phyloP scores from a whole-genome alignment of 2,113 vertebrate genomes.

The Limnothrissa miodon region DNA sequence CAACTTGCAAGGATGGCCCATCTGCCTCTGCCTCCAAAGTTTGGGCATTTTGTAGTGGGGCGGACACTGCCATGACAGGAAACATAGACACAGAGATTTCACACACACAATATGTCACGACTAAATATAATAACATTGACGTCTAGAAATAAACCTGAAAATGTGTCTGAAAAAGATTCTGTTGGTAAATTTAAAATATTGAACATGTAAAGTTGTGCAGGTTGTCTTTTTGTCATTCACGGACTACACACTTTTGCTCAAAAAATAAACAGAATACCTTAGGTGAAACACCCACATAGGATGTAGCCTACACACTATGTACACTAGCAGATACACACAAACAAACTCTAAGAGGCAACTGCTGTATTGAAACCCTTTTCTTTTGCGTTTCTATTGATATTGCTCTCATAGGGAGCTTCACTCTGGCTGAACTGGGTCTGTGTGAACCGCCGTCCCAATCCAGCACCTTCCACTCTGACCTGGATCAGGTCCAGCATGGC shows the following conservation, averaged over 20 bases:
- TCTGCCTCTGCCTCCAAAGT: slow-evolving; percentile 6
- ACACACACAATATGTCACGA: background rate
- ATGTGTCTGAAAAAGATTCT: background rate
- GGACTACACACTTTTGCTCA: background rate
- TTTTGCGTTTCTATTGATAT: background rate
- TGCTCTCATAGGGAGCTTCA: slow-evolving; percentile 77
- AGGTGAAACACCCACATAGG: background rate
- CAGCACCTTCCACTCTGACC: slow-evolving; percentile 78
- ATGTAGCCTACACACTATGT: background rate
- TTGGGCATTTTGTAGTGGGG: background rate
- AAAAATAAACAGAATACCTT: background rate
- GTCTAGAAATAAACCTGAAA: background rate
- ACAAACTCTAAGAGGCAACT: background rate
- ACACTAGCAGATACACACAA: background rate
- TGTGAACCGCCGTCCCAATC: slow-evolving; percentile 80
- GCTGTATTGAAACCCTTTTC: background rate
- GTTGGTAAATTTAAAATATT: background rate
- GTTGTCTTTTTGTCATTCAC: background rate
- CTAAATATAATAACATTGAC: background rate
- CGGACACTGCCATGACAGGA: background rate
- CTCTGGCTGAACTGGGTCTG: slow-evolving; percentile 82
- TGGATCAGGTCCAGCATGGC: slow-evolving; percentile 80
- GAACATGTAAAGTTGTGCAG: background rate
- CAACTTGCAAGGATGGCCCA: background rate
- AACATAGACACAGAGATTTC: background rate